Percentiles rank a stretch among this genome's conserved stretches.
Evolutionary conservation across 1,140 invertebrate species (phyloP).

Genomic region (Nixonia krombeini): DNA sequence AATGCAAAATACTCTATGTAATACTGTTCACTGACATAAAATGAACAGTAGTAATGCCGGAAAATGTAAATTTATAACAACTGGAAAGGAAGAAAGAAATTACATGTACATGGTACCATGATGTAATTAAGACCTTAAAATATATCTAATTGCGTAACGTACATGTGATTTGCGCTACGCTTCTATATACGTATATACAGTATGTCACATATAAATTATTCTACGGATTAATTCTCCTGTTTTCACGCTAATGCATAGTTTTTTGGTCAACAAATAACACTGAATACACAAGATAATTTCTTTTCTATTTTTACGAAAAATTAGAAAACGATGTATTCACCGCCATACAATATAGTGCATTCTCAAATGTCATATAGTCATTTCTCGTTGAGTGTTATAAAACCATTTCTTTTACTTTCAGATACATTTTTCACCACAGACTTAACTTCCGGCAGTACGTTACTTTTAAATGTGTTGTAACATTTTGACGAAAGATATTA

Average conservation of each 20-base stretch:
- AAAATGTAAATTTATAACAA: too few relatives aligned
- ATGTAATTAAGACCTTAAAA: slow-evolving; percentile 57
- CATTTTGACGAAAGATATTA: slow-evolving; percentile 9
- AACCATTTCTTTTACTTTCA: not conserved
- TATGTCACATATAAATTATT: slow-evolving; percentile 65
- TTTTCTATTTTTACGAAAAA: slow-evolving; percentile 23
- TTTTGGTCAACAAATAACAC: slow-evolving; percentile 59
- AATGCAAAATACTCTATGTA: too few relatives aligned
- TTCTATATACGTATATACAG: slow-evolving; percentile 60
- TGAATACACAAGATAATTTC: slow-evolving; percentile 38
- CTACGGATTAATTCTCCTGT: slow-evolving; percentile 33
- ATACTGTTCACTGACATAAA: too few relatives aligned
- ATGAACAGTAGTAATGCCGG: too few relatives aligned
- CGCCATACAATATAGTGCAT: slow-evolving; percentile 16
- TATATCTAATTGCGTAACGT: slow-evolving; percentile 57
- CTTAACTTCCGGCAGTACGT: not conserved
- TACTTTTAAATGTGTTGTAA: not conserved
- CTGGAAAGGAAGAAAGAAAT: not conserved
- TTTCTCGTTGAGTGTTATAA: not conserved
- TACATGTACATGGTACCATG: slow-evolving; percentile 16
- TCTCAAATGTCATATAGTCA: not conserved
- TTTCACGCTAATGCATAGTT: slow-evolving; percentile 35
- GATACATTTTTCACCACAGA: not conserved
- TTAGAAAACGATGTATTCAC: slow-evolving; percentile 20
- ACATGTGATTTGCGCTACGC: slow-evolving; percentile 14